phyloP scores from a whole-genome alignment of 2,888 invertebrate genomes.

The Ferrisia virgata region DNA sequence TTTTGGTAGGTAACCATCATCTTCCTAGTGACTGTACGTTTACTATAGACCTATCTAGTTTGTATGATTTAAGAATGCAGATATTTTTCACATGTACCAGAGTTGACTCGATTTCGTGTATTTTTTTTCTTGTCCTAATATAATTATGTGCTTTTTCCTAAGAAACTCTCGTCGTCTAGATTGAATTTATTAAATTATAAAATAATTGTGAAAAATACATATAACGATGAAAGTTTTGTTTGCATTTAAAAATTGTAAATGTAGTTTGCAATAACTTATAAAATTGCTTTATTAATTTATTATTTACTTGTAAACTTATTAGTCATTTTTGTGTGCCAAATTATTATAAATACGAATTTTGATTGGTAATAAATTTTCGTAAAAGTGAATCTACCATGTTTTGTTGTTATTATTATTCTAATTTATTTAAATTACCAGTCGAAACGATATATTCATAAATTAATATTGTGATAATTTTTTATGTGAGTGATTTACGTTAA shows the following conservation, averaged over 20 bases:
- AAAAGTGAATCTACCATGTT: background rate
- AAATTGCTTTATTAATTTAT: conserved; percentile 26
- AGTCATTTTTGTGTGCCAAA: conserved; percentile 44
- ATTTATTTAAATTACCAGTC: background rate
- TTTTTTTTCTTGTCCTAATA: background rate
- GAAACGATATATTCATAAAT: background rate
- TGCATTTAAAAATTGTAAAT: conserved; percentile 32
- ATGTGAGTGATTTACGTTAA: background rate
- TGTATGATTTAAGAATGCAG: too few species aligned
- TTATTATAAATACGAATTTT: conserved; percentile 24
- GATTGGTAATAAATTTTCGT: conserved; percentile 11
- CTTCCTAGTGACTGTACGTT: too few species aligned
- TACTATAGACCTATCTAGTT: background rate
- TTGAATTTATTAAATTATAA: background rate
- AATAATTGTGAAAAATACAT: background rate
- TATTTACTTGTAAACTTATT: conserved; percentile 35
- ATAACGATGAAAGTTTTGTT: background rate
- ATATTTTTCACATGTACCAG: background rate
- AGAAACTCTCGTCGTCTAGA: background rate
- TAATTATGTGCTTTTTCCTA: background rate
- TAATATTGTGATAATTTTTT: background rate
- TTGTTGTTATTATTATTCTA: background rate
- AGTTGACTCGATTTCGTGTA: background rate
- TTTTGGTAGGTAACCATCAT: too few species aligned
- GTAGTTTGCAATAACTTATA: conserved; percentile 38